A percentile compares a stretch with the other conserved stretches of the same genome.
Evolutionary conservation across 2,797 vertebrate genomes (phyloP).

Genomic region (Ceyx erithaca): DNA sequence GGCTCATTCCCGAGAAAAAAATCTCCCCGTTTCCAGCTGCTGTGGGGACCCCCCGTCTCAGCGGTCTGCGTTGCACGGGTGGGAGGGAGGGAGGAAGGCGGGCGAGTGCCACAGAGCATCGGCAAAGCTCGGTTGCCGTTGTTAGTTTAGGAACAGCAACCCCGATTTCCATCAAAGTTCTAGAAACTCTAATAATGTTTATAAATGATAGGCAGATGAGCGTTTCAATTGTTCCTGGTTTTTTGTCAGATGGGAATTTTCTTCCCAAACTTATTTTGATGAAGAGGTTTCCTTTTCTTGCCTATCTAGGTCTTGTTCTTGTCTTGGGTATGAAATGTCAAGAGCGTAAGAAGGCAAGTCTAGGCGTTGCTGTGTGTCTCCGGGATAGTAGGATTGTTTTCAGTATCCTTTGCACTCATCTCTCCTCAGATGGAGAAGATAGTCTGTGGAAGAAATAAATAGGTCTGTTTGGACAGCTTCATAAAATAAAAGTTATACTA

Average conservation of each 20-base stretch:
- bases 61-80: fast-evolving
- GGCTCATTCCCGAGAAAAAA: not conserved
- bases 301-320: not conserved
- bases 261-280: not conserved
- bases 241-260: not conserved
- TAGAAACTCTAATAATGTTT: not conserved
- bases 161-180: no score
- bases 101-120: fast-evolving
- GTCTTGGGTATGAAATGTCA: fast-evolving
- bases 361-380: not conserved
- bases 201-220: fast-evolving
- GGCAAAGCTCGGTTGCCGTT: fast-evolving
- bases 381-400: not conserved
- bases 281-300: not conserved
- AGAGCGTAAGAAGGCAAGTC: fast-evolving
- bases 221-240: fast-evolving
- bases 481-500: not conserved
- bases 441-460: not conserved
- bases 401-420: fast-evolving
- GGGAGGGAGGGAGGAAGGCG: not conserved
- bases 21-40: fast-evolving
- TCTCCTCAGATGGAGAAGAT: not conserved
- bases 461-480: not conserved
- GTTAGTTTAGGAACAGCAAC: not conserved
- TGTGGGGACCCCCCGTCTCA: no score